Conservation (phyloP, 2,113 vertebrate genomes). For the Platysternon megacephalum region DNA sequence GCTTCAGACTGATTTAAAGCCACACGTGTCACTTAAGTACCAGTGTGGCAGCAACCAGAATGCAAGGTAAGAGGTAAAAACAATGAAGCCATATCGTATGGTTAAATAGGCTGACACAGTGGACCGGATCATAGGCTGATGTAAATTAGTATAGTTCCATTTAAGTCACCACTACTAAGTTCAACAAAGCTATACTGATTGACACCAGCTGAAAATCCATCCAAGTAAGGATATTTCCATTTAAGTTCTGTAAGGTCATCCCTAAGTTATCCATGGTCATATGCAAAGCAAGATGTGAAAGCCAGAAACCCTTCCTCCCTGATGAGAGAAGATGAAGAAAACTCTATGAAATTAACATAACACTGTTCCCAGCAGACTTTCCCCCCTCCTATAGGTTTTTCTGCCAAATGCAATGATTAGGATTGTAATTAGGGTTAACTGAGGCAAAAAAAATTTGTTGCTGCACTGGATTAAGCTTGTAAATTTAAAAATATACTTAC, state of each 20-base stretch:
- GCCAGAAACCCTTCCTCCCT: neutral
- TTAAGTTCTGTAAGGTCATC: neutral
- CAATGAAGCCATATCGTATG: neutral
- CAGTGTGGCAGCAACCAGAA: neutral
- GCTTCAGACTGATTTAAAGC: neutral
- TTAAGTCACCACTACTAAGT: neutral
- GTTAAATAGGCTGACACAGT: neutral
- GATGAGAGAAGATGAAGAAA: neutral
- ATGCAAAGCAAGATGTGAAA: neutral
- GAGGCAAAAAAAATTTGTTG: neutral
- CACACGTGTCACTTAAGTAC: neutral
- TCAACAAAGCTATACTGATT: neutral
- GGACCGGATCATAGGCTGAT: neutral
- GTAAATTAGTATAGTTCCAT: neutral
- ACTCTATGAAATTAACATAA: neutral
- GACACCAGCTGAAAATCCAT: neutral
- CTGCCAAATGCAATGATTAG: neutral
- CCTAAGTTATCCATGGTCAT: neutral
- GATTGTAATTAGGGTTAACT: neutral
- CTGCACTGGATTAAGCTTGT: neutral
- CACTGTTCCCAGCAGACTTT: neutral
- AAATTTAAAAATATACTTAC: neutral
- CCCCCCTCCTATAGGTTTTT: neutral
- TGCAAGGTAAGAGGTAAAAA: neutral
- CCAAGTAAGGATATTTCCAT: neutral